Base-by-base conservation (phyloP, 2,797 vertebrate species). In the Peromyscus melanophrys region DNA sequence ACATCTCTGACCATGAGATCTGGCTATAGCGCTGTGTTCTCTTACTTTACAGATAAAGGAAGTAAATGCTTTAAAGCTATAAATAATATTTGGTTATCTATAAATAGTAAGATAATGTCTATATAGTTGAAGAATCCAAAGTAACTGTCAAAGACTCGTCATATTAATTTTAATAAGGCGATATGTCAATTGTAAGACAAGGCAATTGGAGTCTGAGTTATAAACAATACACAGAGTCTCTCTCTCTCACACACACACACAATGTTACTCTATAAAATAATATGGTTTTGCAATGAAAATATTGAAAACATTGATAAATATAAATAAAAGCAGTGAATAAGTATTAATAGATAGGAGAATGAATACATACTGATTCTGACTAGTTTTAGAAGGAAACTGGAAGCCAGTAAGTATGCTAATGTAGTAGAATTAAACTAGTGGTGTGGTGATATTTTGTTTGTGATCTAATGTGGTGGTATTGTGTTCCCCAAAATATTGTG, bases 251-350 rank as follows among this genome's bases (percentile, higher is more conserved):
- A 61, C 6, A 83, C 37, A 75, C 37, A 90, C 17, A 55, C 31
- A 59, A 21, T 89, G 0, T 34, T 40, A 87, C 23, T 84, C 23
- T 49, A 76, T 93, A 67, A 93, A 88, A 85, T 49, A 85, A 67
- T 85, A 49, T 46, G 46, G 55, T 65, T 96, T 88, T 34, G 82
- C 52, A 94, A 94, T 67, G 61, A 78, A 96, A 96, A 95, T 71
- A 76, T 63, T 40, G 31, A 81, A 92, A 65, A 67, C 2, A 40
- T 81, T 95, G 16, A 78, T 90, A 96, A 78, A 59, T 78, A 87
- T 31, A 69, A 77, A 92, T 84, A 75, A 87, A 63, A 43, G 8
- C 77, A 92, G 65, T 92, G 63, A 94, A 23, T 12, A 96, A 92
- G 34, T 31, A 84, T 91, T 82, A 88, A 40, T 73, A 95, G 17